A percentile compares a stretch with the other conserved stretches of the same genome.
Evolutionary conservation across 1,140 invertebrate species (phyloP).

Genomic region (Calephelis virginiensis): DNA sequence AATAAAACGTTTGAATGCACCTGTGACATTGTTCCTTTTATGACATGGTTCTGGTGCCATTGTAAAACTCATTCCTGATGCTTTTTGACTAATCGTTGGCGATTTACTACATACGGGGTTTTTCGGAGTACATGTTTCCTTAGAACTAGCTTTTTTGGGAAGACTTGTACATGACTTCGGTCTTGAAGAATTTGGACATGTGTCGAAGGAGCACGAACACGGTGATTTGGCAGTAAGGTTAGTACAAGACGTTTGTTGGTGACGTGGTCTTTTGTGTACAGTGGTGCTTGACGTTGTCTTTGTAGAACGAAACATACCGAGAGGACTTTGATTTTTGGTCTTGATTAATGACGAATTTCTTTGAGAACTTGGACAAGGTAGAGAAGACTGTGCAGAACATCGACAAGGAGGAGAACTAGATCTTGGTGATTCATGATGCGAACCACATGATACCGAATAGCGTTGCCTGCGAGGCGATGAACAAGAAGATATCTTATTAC

Average conservation of each 20-base stretch:
- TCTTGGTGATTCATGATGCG: background rate
- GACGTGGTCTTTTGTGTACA: too few species aligned
- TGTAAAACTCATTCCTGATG: slow-evolving; percentile 24
- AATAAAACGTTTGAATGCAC: slow-evolving; percentile 18
- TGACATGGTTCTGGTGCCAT: slow-evolving; percentile 16
- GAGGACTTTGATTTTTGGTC: background rate
- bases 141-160: background rate
- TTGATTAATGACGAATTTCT: background rate
- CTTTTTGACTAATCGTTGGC: slow-evolving; percentile 11
- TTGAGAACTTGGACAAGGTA: background rate
- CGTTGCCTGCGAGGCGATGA: slow-evolving; percentile 18
- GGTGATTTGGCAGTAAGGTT: background rate
- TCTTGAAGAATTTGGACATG: background rate
- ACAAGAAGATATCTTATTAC: background rate
- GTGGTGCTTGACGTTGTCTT: too few species aligned
- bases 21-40: slow-evolving; percentile 2
- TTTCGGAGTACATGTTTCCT: background rate
- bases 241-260: background rate
- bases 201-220: background rate
- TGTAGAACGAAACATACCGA: too few species aligned
- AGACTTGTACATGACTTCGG: background rate
- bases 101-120: slow-evolving; percentile 4
- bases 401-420: background rate
- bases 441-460: background rate
- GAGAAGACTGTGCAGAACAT: slow-evolving; percentile 1